These are phyloP conservation scores for Gymnosoma rotundatum DNA, from an alignment of 2,888 invertebrate genomes.

Conservation along the genomic window DNA sequence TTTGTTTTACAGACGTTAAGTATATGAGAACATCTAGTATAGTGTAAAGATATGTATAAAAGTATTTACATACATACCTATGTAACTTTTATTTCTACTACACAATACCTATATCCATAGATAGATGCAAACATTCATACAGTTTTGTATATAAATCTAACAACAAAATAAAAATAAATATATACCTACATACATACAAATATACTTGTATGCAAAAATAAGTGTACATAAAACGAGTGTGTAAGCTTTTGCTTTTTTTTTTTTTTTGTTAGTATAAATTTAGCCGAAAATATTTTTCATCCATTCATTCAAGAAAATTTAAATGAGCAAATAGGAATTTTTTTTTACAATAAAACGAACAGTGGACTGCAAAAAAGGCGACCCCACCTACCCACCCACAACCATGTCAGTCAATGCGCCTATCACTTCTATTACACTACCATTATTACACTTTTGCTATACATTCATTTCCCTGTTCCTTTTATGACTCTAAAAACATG, in stretches of 20 bases:
- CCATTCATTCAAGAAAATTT: slow-evolving; percentile 69
- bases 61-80: not conserved
- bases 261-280: slow-evolving; percentile 46
- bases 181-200: not conserved
- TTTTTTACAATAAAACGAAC: slow-evolving; percentile 48
- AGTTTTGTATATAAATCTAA: too few species aligned
- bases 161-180: too few species aligned
- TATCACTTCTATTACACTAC: slow-evolving; percentile 17
- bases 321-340: slow-evolving; percentile 56
- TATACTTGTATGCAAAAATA: not conserved
- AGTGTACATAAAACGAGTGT: too few species aligned
- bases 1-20: too few species aligned
- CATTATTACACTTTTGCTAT: slow-evolving; percentile 35
- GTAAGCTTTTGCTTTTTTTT: too few species aligned
- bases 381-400: slow-evolving; percentile 47
- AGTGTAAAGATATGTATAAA: not conserved
- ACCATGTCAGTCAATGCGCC: slow-evolving; percentile 15
- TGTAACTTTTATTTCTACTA: not conserved
- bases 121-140: too few species aligned
- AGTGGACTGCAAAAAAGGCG: slow-evolving; percentile 17
- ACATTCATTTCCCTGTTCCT: slow-evolving; percentile 6
- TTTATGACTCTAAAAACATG: not conserved
- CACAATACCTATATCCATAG: too few species aligned
- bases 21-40: too few species aligned
- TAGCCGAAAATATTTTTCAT: slow-evolving; percentile 54